Percentiles rank a stretch among this genome's conserved stretches.
phyloP scores from a whole-genome alignment of 2,113 vertebrate genomes.

The Cheirogaleus medius region DNA sequence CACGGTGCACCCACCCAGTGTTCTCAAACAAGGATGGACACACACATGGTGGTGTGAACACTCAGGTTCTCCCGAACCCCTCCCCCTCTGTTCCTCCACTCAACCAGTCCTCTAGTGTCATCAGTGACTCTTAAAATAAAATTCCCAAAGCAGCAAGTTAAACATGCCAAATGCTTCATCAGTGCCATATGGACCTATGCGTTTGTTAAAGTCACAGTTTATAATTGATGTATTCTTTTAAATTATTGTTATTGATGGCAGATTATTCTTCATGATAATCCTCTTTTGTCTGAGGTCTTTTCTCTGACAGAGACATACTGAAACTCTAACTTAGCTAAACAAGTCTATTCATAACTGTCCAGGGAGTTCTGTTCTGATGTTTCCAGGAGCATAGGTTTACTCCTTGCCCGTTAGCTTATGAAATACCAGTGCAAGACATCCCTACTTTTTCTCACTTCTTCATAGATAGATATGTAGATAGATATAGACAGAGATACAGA shows the following conservation, averaged over 20 bases:
- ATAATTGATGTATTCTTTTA: background rate
- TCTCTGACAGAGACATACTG: background rate
- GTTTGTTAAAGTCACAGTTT: background rate
- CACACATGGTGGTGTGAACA: background rate
- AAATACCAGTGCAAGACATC: background rate
- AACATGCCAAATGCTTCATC: background rate
- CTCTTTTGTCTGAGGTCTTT: background rate
- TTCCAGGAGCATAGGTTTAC: background rate
- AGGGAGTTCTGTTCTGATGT: background rate
- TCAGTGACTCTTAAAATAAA: background rate
- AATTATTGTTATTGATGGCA: background rate
- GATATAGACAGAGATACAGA: background rate
- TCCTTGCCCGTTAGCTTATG: background rate
- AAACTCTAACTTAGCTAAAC: background rate
- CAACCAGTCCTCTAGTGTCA: background rate
- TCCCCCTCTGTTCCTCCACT: background rate
- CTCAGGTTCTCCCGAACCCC: background rate
- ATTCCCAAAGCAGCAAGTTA: background rate
- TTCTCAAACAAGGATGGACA: background rate
- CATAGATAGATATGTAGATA: background rate
- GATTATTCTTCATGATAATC: background rate
- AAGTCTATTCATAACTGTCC: background rate
- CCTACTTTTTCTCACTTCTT: background rate
- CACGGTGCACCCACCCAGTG: rapidly evolving
- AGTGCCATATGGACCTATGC: background rate